phyloP scores from a whole-genome alignment of 2,888 invertebrate genomes.

The Pyrrhia umbra region DNA sequence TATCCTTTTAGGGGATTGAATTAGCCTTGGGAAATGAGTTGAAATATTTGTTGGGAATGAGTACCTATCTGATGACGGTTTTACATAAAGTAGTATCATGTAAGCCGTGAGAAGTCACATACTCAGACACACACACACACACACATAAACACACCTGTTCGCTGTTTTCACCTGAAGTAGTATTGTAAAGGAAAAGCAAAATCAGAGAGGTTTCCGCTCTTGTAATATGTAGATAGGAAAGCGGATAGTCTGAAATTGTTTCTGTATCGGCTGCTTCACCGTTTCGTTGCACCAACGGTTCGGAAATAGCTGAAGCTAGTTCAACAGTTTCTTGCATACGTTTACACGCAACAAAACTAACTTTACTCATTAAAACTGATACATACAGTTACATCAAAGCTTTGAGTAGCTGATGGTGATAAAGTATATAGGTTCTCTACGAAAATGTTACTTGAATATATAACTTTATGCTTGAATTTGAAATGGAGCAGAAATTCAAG shows the following conservation, averaged over 20 bases:
- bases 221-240: slow-evolving; percentile 40
- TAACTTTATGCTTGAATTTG: slow-evolving; percentile 32
- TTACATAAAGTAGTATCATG: slow-evolving; percentile 4
- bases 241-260: slow-evolving; percentile 43
- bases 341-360: slow-evolving; percentile 44
- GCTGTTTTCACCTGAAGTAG: neutral
- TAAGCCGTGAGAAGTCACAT: neutral
- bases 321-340: slow-evolving; percentile 48
- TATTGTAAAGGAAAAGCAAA: slow-evolving; percentile 21
- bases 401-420: slow-evolving; percentile 20
- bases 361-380: slow-evolving; percentile 57
- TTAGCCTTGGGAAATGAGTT: slow-evolving; percentile 25
- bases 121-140: neutral
- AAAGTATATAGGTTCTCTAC: neutral
- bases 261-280: slow-evolving; percentile 42
- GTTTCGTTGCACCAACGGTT: slow-evolving; percentile 32
- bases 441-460: slow-evolving; percentile 26
- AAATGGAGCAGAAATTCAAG: slow-evolving; percentile 19
- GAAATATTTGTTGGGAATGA: slow-evolving; percentile 26
- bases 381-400: slow-evolving; percentile 36
- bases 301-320: slow-evolving; percentile 38
- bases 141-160: slow-evolving; percentile 4
- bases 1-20: slow-evolving; percentile 38
- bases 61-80: slow-evolving; percentile 12
- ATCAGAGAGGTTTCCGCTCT: slow-evolving; percentile 7